Evolutionary conservation across 2,888 invertebrate genomes (phyloP).

Genomic region (Leptura quadrifasciata): DNA sequence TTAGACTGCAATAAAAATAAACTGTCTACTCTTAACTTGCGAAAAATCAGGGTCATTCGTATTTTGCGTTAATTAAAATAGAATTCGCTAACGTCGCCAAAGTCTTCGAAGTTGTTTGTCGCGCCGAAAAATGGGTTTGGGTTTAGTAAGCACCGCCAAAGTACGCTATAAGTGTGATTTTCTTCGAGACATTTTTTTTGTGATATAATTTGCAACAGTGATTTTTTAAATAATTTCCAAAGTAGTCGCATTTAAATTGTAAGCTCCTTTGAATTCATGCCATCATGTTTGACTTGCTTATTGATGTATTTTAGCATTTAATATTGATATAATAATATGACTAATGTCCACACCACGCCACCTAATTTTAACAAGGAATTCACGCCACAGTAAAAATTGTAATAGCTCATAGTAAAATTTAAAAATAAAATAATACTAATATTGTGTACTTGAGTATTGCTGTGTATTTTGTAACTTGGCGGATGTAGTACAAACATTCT

Average conservation of each 20-base stretch:
- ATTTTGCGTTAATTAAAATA: constrained; percentile 49
- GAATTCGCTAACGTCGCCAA: constrained; percentile 45
- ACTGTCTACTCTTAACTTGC: constrained; percentile 24
- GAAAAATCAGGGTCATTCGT: constrained; percentile 36
- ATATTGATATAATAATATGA: no score
- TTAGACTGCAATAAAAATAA: constrained; percentile 33
- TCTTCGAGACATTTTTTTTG: constrained; percentile 5
- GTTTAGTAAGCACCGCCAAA: constrained; percentile 27
- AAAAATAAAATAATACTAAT: constrained; percentile 6
- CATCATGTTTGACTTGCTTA: not conserved
- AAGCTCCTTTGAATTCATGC: constrained; percentile 9
- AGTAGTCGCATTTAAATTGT: not conserved
- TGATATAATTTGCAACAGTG: constrained; percentile 14
- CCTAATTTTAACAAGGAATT: constrained; percentile 2
- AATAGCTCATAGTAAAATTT: constrained; percentile 16
- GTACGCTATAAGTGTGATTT: constrained; percentile 23
- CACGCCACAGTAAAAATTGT: not conserved
- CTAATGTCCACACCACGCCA: no score
- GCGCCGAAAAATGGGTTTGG: constrained; percentile 35
- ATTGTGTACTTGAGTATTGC: not conserved
- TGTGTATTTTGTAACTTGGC: not conserved
- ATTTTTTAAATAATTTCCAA: not conserved
- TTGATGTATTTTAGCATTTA: not conserved
- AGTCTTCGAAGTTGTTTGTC: constrained; percentile 38
- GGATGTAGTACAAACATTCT: not conserved